A percentile compares a stretch with the other conserved stretches of the same genome.
Conservation (phyloP, 2,888 invertebrate genomes). For the Mantis religiosa region DNA sequence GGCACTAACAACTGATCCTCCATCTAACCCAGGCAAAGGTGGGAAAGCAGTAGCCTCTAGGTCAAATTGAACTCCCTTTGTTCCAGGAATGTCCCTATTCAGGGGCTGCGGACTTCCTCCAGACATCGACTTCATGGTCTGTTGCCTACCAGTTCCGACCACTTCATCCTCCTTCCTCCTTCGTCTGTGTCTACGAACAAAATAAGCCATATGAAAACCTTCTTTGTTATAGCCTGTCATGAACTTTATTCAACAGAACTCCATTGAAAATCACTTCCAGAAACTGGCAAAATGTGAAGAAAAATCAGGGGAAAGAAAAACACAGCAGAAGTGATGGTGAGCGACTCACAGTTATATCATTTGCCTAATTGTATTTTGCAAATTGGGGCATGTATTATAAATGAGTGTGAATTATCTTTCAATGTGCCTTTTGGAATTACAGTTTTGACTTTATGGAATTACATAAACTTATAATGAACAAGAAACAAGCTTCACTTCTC, state of each 20-base stretch:
- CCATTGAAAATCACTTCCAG: neutral
- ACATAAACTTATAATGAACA: too few species aligned
- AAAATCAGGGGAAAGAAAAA: neutral
- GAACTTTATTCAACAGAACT: neutral
- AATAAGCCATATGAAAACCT: neutral
- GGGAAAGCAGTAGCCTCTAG: slow-evolving; percentile 76
- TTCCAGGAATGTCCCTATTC: slow-evolving; percentile 27
- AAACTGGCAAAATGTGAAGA: neutral
- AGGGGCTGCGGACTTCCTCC: slow-evolving; percentile 24
- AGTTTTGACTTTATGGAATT: too few species aligned
- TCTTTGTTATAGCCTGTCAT: neutral
- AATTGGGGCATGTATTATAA: too few species aligned
- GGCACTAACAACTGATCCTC: slow-evolving; percentile 35
- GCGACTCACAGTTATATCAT: neutral
- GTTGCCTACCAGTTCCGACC: slow-evolving; percentile 29
- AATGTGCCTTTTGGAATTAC: too few species aligned
- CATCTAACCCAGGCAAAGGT: slow-evolving; percentile 65
- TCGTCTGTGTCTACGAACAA: slow-evolving; percentile 41
- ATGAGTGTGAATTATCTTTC: too few species aligned
- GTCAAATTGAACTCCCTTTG: slow-evolving; percentile 64
- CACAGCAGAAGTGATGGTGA: neutral
- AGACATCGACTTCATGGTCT: slow-evolving; percentile 15
- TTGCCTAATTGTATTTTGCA: neutral
- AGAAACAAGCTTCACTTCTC: too few species aligned
- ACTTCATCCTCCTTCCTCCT: slow-evolving; percentile 46